These are phyloP conservation scores for Monarcha castaneiventris DNA, from an alignment of 2,113 vertebrate species.

Conservation along the genomic window DNA sequence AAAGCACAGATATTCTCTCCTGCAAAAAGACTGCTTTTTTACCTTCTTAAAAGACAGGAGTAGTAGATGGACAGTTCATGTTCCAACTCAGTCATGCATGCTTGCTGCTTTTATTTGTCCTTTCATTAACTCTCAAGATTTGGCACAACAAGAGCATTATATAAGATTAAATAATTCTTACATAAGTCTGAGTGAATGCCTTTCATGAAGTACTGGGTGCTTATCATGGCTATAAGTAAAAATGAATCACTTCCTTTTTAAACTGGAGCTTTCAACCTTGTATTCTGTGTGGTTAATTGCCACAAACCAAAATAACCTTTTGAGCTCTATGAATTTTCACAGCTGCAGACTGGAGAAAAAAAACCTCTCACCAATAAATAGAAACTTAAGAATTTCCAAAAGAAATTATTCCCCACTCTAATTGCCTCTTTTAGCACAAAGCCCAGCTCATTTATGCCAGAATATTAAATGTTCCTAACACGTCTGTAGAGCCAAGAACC, in stretches of 20 bases:
- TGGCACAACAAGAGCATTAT: conserved; percentile 46
- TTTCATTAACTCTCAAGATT: conserved; percentile 34
- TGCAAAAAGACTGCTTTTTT: neutral
- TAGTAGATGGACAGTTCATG: neutral
- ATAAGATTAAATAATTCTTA: conserved; percentile 54
- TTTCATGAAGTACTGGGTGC: conserved; percentile 20
- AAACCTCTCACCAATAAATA: neutral
- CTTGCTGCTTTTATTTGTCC: conserved; percentile 30
- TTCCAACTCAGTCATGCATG: neutral
- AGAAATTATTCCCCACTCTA: conserved; percentile 21
- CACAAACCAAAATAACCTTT: conserved; percentile 55
- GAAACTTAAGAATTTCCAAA: conserved; percentile 42
- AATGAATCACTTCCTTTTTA: conserved; percentile 57
- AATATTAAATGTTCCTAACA: neutral
- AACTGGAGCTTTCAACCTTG: conserved; percentile 13
- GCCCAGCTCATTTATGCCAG: conserved; percentile 10
- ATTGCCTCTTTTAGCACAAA: conserved; percentile 30
- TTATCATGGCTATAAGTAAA: conserved; percentile 34
- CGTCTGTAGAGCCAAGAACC: neutral
- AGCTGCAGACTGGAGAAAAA: conserved; percentile 31
- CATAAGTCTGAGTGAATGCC: conserved; percentile 37
- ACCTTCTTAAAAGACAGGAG: neutral
- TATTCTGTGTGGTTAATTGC: conserved; percentile 45
- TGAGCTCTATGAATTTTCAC: conserved; percentile 46
- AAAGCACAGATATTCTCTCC: neutral